Percentiles rank a stretch among this genome's conserved stretches.
phyloP scores from a whole-genome alignment of 2,888 invertebrate species.

The Ormia ochracea region DNA sequence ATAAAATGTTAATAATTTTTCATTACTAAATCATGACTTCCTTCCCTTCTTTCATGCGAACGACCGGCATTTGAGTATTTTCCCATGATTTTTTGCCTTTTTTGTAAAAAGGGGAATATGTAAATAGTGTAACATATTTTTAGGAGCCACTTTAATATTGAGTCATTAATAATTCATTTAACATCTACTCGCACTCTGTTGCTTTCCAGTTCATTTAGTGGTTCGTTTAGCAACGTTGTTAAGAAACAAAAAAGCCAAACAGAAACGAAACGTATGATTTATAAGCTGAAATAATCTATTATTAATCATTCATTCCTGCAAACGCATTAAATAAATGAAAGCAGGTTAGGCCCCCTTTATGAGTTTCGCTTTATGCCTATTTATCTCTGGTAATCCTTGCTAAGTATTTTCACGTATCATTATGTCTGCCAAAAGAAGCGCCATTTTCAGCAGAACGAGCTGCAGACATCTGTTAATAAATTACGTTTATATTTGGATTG shows the following conservation, averaged over 20 bases:
- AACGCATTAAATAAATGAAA: not conserved
- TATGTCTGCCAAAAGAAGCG: not conserved
- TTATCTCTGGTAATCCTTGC: constrained; percentile 11
- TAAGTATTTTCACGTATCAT: constrained; percentile 6
- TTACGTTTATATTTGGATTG: constrained; percentile 15
- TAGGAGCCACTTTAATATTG: not conserved
- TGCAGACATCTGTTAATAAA: constrained; percentile 26
- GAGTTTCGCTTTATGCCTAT: not conserved
- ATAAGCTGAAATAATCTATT: not conserved
- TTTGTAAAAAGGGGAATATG: not conserved
- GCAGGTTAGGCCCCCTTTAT: not conserved
- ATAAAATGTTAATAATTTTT: no score
- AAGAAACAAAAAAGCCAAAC: not conserved
- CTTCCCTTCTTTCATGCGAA: no score
- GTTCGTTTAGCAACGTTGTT: no score
- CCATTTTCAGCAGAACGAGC: not conserved
- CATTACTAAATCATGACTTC: no score
- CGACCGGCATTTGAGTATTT: no score
- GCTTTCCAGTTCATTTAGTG: not conserved
- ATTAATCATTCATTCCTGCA: not conserved
- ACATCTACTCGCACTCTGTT: not conserved
- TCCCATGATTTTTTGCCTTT: no score
- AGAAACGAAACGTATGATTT: not conserved
- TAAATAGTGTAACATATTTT: not conserved
- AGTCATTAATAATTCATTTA: not conserved